A percentile compares a stretch with the other conserved stretches of the same genome.
phyloP scores from a whole-genome alignment of 2,113 vertebrate genomes.

The Lepisosteus oculatus region DNA sequence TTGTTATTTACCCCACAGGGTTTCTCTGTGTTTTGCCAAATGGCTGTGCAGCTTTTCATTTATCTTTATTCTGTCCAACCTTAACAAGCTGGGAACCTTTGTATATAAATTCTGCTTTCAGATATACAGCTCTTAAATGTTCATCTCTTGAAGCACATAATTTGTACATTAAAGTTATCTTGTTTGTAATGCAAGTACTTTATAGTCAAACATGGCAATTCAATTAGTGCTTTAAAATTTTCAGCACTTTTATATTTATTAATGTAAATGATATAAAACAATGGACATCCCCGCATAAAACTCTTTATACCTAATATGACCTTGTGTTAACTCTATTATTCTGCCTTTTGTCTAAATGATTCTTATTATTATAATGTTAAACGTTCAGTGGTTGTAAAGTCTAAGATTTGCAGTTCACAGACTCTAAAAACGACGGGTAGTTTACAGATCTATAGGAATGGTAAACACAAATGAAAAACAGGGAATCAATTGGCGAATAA shows the following conservation, averaged over 20 bases:
- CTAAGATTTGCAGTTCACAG: too few relatives aligned
- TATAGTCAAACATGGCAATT: not conserved
- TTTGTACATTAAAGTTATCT: not conserved
- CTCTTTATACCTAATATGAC: too few relatives aligned
- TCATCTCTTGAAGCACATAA: not conserved
- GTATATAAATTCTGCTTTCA: not conserved
- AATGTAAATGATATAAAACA: not conserved
- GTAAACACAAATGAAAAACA: too few relatives aligned
- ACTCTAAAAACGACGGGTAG: too few relatives aligned
- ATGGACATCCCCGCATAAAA: not conserved
- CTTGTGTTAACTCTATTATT: too few relatives aligned
- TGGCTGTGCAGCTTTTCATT: conserved; percentile 17
- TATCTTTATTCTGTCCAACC: conserved; percentile 16
- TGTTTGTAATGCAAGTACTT: not conserved
- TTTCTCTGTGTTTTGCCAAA: conserved; percentile 13
- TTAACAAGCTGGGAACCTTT: not conserved
- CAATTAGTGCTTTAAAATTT: not conserved
- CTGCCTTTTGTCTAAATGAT: too few relatives aligned
- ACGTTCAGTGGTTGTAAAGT: too few relatives aligned
- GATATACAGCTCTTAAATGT: not conserved
- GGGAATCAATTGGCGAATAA: too few relatives aligned
- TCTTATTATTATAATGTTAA: too few relatives aligned
- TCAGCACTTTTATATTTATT: not conserved
- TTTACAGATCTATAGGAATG: too few relatives aligned
- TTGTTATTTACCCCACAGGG: conserved; percentile 26